Evolutionary conservation across 2,888 invertebrate genomes (phyloP).

Genomic region (Eristalis intricaria): DNA sequence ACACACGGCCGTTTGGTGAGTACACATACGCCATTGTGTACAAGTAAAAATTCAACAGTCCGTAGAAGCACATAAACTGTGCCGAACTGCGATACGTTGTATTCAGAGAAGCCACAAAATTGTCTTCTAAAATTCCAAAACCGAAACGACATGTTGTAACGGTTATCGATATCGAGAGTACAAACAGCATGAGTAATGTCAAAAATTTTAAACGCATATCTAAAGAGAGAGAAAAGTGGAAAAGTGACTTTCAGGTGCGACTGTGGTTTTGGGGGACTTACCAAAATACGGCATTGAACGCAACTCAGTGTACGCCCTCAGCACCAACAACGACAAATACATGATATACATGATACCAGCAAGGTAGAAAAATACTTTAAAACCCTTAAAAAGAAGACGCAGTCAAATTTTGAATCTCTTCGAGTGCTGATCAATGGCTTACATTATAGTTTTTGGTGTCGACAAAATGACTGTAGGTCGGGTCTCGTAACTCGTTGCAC

Average conservation of each 20-base stretch:
- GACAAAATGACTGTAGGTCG: conserved; percentile 94
- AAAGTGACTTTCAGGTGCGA: neutral
- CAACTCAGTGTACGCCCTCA: conserved; percentile 96
- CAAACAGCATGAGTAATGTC: conserved; percentile 91
- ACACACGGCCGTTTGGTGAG: conserved; percentile 90
- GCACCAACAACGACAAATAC: conserved; percentile 91
- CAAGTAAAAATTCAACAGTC: conserved; percentile 95
- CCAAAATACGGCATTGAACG: conserved; percentile 99
- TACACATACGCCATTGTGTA: conserved; percentile 97
- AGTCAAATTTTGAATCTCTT: neutral
- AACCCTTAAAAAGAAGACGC: conserved; percentile 85
- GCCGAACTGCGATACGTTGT: conserved; percentile 95
- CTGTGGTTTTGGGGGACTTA: conserved; percentile 82
- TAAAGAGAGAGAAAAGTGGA: conserved; percentile 79
- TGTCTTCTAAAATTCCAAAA: conserved; percentile 94
- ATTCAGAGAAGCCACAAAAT: conserved; percentile 94
- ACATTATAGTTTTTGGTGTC: conserved; percentile 92
- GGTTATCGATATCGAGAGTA: conserved; percentile 87
- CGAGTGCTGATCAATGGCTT: conserved; percentile 77
- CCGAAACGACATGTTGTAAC: conserved; percentile 93
- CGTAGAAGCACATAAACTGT: conserved; percentile 97
- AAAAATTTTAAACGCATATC: conserved; percentile 95
- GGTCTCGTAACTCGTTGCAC: conserved; percentile 93
- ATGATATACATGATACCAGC: conserved; percentile 92
- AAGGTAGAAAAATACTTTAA: conserved; percentile 95